These are phyloP conservation scores for Ptycholaimellus sp. DNA, from an alignment of 2,888 invertebrate genomes.

Conservation along the genomic window DNA sequence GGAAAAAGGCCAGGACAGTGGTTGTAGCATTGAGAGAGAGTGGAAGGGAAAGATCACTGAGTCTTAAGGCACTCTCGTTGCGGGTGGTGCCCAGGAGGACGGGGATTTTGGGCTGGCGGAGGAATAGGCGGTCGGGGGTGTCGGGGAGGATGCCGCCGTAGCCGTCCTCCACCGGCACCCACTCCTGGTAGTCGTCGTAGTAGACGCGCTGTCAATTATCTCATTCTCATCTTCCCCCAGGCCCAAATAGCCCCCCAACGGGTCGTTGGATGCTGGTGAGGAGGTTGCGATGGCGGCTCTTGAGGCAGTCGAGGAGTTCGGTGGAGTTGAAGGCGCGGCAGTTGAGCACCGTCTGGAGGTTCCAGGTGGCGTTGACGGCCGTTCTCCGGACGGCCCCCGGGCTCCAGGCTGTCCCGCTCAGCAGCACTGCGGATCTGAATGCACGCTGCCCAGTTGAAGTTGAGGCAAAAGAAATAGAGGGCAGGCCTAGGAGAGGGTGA, in stretches of 20 bases:
- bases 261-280: too few species aligned
- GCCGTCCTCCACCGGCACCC: conserved; percentile 23
- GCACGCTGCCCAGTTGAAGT: too few species aligned
- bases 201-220: conserved; percentile 4
- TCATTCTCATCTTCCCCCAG: background rate
- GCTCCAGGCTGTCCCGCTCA: conserved; percentile 22
- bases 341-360: conserved; percentile 14
- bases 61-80: too few species aligned
- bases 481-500: too few species aligned
- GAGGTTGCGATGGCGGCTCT: conserved; percentile 16
- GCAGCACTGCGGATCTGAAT: too few species aligned
- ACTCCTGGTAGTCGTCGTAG: conserved; percentile 22
- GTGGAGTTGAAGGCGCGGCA: conserved; percentile 20
- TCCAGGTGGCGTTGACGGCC: conserved; percentile 24
- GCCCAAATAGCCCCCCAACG: too few species aligned
- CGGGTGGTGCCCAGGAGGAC: too few species aligned
- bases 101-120: background rate
- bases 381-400: conserved; percentile 22
- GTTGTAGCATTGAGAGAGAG: background rate
- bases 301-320: conserved; percentile 20
- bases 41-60: background rate
- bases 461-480: too few species aligned
- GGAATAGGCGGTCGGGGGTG: background rate
- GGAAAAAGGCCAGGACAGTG: too few species aligned
- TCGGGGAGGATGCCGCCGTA: conserved; percentile 18